Percentiles rank a stretch among this genome's conserved stretches.
phyloP scores from a whole-genome alignment of 2,888 invertebrate species.

The Meganola albula region DNA sequence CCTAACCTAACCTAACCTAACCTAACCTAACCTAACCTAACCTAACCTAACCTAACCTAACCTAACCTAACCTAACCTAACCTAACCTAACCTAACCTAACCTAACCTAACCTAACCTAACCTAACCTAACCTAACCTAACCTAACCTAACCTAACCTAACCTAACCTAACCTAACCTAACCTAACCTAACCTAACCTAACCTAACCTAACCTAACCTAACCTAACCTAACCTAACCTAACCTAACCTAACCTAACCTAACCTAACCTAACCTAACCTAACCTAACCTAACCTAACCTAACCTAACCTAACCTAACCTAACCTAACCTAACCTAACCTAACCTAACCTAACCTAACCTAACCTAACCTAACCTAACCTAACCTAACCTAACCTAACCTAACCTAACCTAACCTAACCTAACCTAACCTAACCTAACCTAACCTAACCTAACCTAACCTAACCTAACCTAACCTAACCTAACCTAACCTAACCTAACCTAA shows the following conservation, averaged over 20 bases:
- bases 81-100: conserved; percentile 20
- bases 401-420: conserved; percentile 24
- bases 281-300: conserved; percentile 26
- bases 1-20: conserved; percentile 25
- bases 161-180: conserved; percentile 17
- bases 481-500: conserved; percentile 20
- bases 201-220: conserved; percentile 20
- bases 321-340: conserved; percentile 13
- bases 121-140: conserved; percentile 19
- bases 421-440: conserved; percentile 28
- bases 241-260: conserved; percentile 30
- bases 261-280: conserved; percentile 29
- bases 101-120: conserved; percentile 15
- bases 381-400: conserved; percentile 21
- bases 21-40: conserved; percentile 28
- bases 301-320: conserved; percentile 12
- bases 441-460: conserved; percentile 27
- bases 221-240: conserved; percentile 31
- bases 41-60: conserved; percentile 27
- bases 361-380: conserved; percentile 19
- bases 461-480: conserved; percentile 25
- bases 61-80: conserved; percentile 25
- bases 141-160: conserved; percentile 19
- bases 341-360: conserved; percentile 16
- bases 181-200: conserved; percentile 17